Percentiles rank a stretch among this genome's conserved stretches.
phyloP scores from a whole-genome alignment of 2,113 vertebrate species.

The Phalacrocorax aristotelis region DNA sequence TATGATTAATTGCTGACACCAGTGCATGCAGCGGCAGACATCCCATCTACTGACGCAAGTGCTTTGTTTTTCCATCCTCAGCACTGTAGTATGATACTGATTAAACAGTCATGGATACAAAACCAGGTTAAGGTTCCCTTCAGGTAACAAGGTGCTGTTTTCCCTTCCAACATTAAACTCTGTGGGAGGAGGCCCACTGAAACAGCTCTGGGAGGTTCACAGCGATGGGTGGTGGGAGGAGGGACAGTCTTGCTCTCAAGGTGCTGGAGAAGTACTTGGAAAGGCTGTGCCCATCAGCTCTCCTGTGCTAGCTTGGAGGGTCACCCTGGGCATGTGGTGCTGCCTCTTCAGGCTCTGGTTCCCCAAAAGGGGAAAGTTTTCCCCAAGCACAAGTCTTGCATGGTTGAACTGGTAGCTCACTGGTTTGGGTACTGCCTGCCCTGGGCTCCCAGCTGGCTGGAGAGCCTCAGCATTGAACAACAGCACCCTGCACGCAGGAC shows the following conservation, averaged over 20 bases:
- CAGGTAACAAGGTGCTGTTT: background rate
- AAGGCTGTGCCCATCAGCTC: background rate
- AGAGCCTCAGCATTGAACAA: background rate
- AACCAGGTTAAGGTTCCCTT: background rate
- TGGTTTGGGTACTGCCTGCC: background rate
- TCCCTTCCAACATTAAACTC: background rate
- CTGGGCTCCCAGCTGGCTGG: background rate
- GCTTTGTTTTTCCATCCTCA: constrained; percentile 19
- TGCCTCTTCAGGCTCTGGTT: background rate
- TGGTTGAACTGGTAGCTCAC: background rate
- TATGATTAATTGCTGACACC: background rate
- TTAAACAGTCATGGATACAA: background rate
- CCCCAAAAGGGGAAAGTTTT: background rate
- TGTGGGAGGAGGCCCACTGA: background rate
- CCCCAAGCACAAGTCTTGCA: background rate
- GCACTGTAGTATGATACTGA: background rate
- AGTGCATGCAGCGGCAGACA: rapidly evolving
- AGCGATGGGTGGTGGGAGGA: background rate
- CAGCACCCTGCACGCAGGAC: background rate
- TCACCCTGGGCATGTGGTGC: background rate
- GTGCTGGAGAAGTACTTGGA: background rate
- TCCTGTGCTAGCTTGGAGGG: background rate
- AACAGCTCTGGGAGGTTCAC: background rate
- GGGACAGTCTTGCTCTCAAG: background rate
- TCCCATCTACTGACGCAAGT: background rate